These are phyloP conservation scores for Embiotoca jacksoni DNA, from an alignment of 2,113 vertebrate genomes.

Conservation along the genomic window DNA sequence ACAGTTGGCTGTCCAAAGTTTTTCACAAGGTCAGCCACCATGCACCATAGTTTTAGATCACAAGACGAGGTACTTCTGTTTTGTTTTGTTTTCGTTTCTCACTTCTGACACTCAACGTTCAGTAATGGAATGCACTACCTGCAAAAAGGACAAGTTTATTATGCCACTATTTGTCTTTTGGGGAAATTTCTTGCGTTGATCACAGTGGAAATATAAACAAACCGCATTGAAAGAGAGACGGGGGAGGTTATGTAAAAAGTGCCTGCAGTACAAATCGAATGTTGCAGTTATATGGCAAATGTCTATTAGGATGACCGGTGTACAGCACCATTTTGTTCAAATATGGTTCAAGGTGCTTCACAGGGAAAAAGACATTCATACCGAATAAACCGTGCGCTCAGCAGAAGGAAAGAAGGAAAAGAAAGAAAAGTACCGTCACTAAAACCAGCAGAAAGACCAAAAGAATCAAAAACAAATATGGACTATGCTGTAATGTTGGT, in stretches of 20 bases:
- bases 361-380: neutral
- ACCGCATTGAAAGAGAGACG: no score
- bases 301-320: no score
- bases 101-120: neutral
- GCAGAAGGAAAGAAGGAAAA: neutral
- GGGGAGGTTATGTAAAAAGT: no score
- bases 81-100: neutral
- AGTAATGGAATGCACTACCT: neutral
- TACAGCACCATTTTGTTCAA: neutral
- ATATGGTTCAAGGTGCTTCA: neutral
- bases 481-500: neutral
- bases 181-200: neutral
- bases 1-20: slow-evolving; percentile 69
- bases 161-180: neutral
- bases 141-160: neutral
- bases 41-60: slow-evolving; percentile 22
- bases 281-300: neutral
- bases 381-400: neutral
- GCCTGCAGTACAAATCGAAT: neutral
- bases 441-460: neutral
- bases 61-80: neutral
- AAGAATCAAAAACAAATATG: no score
- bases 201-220: neutral
- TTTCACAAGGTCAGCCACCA: slow-evolving; percentile 72
- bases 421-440: neutral